Evolutionary conservation across 2,888 invertebrate genomes (phyloP), one percentile per base, ranked within the genome.

Genomic region (Lysandra coridon): DNA sequence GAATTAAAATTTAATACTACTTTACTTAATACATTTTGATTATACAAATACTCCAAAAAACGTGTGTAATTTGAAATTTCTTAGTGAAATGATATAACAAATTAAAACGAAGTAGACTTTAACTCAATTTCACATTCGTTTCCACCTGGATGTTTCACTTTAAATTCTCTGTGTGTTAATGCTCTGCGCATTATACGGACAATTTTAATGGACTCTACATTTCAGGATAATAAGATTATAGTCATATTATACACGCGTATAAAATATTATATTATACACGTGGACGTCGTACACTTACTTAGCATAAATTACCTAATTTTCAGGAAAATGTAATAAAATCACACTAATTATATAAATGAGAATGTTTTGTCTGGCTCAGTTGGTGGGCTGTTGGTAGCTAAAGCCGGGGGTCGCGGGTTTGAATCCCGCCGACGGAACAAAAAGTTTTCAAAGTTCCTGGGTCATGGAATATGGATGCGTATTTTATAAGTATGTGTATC

Each of bases 151-250:
- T 64, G 64, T 64, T 30, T 30, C 64, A 23, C 64, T 30, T 64
- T 30, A 64, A 62, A 30, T 64, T 12, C 4, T 3, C 30, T 64
- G 14, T 37, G 33, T 37, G 37, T 37, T 33, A 69, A 69, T 69
- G 33, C 33, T 12, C 69, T 69, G 1, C 17, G 17, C 69, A 37
- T 64, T 64, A 23, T 1, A 37, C 5, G 33, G 33, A 69, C 69
- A 69, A 69, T 69, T 69, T 69, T 69, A 69, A 69, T 33, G 17
- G 69, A 69, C 69, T 37, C 33, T 37, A 30, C 37, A 37, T 69
- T 69, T 69, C 69, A 69, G 69, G 33, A 69, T 33, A 37, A 69
- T 37, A 37, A 69, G 5, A 69, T 69, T 69, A 37, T 3, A 69
- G 64, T 69, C 12, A 69, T 69, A 30, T 23, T 23, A 23, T 23